Evolutionary conservation across 1,140 invertebrate genomes (phyloP).

Genomic region (Aethina tumida): DNA sequence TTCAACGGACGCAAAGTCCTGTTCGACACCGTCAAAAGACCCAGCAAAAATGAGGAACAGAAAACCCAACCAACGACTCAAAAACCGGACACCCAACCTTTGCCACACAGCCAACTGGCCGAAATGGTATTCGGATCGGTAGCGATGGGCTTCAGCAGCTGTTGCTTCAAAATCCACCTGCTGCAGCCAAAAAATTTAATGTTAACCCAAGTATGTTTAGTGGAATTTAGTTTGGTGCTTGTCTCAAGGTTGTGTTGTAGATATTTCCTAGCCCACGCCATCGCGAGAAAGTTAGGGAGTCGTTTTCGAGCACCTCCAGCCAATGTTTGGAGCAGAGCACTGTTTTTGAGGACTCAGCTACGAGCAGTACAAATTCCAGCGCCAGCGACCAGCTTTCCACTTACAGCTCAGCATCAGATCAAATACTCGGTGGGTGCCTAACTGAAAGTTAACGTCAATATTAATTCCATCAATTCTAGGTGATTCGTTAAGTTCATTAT

Average conservation of each 20-base stretch:
- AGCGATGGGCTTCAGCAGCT: conserved; percentile 73
- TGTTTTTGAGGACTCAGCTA: conserved; percentile 27
- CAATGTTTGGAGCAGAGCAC: conserved; percentile 28
- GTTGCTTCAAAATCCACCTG: conserved; percentile 72
- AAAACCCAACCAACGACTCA: neutral
- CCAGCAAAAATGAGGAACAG: conserved; percentile 19
- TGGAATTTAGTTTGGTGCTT: neutral
- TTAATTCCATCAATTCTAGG: no score
- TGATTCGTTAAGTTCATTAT: conserved; percentile 1
- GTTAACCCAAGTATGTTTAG: conserved; percentile 59
- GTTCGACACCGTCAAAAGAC: conserved; percentile 63
- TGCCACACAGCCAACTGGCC: conserved; percentile 63
- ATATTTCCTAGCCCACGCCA: conserved; percentile 30
- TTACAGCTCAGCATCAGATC: conserved; percentile 30
- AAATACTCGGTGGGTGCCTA: conserved; percentile 21
- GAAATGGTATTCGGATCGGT: conserved; percentile 88
- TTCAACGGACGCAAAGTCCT: conserved; percentile 66
- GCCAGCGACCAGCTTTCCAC: conserved; percentile 26
- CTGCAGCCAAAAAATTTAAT: conserved; percentile 62
- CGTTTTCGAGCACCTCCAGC: conserved; percentile 17
- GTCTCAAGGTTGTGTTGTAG: conserved; percentile 11
- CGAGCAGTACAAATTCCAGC: conserved; percentile 26
- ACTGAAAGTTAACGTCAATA: neutral
- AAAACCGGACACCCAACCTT: conserved; percentile 39
- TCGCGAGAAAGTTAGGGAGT: conserved; percentile 7